phyloP scores from a whole-genome alignment of 2,797 vertebrate genomes.

The Urophycis tenuis region DNA sequence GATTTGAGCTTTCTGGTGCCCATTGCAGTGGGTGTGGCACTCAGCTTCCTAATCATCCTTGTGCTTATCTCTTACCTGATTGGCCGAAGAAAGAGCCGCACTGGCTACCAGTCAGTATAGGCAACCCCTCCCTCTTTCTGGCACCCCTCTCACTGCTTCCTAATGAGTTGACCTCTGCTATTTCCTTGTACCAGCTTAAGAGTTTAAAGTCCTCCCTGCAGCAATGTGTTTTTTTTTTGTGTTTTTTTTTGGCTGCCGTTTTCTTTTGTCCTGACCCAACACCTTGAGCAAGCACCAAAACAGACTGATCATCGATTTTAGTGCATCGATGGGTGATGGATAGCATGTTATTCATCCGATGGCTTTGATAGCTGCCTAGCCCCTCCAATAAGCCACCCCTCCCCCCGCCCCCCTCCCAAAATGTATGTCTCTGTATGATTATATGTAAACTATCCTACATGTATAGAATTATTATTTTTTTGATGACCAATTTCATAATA shows the following conservation, averaged over 20 bases:
- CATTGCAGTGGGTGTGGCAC: slow-evolving; percentile 86
- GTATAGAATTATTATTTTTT: slow-evolving; percentile 60
- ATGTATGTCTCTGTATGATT: slow-evolving; percentile 46
- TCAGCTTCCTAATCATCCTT: slow-evolving; percentile 95
- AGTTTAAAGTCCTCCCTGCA: slow-evolving; percentile 17
- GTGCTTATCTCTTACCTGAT: slow-evolving; percentile 94
- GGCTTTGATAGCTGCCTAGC: slow-evolving; percentile 39
- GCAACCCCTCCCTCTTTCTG: slow-evolving; percentile 31
- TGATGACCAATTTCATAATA: slow-evolving; percentile 44
- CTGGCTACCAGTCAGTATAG: slow-evolving; percentile 95
- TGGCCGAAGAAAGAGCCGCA: slow-evolving; percentile 92
- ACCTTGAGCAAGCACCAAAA: slow-evolving; percentile 48
- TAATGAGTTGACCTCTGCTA: slow-evolving; percentile 30
- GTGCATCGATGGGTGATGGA: slow-evolving; percentile 54
- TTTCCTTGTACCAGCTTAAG: slow-evolving; percentile 27
- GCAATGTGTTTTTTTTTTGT: too few relatives aligned
- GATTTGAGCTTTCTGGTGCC: slow-evolving; percentile 98
- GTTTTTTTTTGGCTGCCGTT: slow-evolving; percentile 32
- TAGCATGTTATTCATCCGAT: slow-evolving; percentile 58
- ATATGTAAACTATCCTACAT: slow-evolving; percentile 60
- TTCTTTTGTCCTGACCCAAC: slow-evolving; percentile 42
- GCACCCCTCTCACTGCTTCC: slow-evolving; percentile 24
- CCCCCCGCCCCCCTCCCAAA: slow-evolving; percentile 36
- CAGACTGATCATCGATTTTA: slow-evolving; percentile 37
- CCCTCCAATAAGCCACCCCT: slow-evolving; percentile 20